Percentiles rank a stretch among this genome's conserved stretches.
phyloP scores from a whole-genome alignment of 1,140 invertebrate species.

The Bombus soroeensis region DNA sequence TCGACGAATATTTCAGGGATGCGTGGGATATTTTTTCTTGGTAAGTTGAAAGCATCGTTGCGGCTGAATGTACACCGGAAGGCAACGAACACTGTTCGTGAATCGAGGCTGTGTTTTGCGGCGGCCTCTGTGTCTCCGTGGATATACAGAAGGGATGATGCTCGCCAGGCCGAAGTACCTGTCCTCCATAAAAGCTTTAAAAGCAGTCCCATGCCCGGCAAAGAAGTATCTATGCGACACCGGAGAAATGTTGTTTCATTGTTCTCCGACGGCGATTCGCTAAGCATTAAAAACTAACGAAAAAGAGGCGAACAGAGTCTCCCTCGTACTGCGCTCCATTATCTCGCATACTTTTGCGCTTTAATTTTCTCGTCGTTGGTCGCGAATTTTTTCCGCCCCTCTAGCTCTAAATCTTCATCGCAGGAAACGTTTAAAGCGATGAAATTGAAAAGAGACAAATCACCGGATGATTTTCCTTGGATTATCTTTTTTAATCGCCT shows the following conservation, averaged over 20 bases:
- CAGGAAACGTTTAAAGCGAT: not conserved
- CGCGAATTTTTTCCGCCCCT: not conserved
- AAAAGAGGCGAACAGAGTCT: not conserved
- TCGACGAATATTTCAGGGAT: not conserved
- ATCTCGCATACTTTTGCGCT: not conserved
- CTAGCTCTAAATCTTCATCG: not conserved
- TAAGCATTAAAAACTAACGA: conserved; percentile 31
- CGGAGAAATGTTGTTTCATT: conserved; percentile 25
- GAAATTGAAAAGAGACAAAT: not conserved
- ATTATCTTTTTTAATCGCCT: too few species aligned
- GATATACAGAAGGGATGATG: conserved; percentile 1
- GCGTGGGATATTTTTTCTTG: not conserved
- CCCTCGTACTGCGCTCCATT: not conserved
- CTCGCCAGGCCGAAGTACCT: conserved; percentile 5
- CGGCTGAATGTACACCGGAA: not conserved
- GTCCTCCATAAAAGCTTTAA: conserved; percentile 54
- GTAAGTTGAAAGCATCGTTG: conserved; percentile 9
- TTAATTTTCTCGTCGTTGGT: conserved; percentile 1
- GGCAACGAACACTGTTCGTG: not conserved
- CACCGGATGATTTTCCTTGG: not conserved
- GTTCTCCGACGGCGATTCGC: conserved; percentile 26
- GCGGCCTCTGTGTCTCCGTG: not conserved
- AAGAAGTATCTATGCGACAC: conserved; percentile 35
- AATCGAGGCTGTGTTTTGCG: conserved; percentile 5
- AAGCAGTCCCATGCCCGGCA: conserved; percentile 38